Evolutionary conservation across 2,888 invertebrate species (phyloP).

Genomic region (Pachycephus smyrnensis): DNA sequence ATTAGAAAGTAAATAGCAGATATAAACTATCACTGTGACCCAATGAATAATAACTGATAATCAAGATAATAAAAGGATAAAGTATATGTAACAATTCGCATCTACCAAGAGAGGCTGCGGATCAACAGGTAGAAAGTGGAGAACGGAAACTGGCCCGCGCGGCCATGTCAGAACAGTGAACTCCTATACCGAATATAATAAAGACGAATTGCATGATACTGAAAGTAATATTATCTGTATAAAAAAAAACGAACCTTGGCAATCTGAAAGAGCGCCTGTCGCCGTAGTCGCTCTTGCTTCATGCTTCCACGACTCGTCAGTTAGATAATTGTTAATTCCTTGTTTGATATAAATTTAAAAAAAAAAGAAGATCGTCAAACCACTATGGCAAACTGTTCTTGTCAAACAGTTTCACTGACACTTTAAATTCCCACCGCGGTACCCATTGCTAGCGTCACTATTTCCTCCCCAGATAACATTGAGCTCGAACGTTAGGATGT

Average conservation of each 20-base stretch:
- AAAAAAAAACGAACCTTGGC: slow-evolving; percentile 73
- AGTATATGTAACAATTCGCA: no score
- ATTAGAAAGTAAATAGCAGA: no score
- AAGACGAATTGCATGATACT: no score
- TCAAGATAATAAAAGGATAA: no score
- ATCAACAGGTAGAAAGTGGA: no score
- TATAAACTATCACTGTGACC: no score
- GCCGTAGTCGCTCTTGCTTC: slow-evolving; percentile 60
- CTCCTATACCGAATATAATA: no score
- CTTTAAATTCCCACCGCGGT: slow-evolving; percentile 1
- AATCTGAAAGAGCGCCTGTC: slow-evolving; percentile 77
- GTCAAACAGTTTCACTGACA: neutral
- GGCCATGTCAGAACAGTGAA: slow-evolving; percentile 29
- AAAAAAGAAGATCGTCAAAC: neutral
- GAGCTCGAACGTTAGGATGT: slow-evolving; percentile 21
- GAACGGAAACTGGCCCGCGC: slow-evolving; percentile 28
- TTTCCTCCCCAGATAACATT: neutral
- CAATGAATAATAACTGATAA: no score
- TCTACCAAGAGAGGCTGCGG: no score
- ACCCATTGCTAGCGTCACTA: slow-evolving; percentile 1
- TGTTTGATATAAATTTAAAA: no score
- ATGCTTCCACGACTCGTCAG: slow-evolving; percentile 28
- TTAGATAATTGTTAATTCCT: no score
- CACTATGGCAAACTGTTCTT: neutral
- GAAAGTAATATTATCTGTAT: neutral